Conservation (phyloP, 2,113 vertebrate genomes). For the Rhipidura dahli region DNA sequence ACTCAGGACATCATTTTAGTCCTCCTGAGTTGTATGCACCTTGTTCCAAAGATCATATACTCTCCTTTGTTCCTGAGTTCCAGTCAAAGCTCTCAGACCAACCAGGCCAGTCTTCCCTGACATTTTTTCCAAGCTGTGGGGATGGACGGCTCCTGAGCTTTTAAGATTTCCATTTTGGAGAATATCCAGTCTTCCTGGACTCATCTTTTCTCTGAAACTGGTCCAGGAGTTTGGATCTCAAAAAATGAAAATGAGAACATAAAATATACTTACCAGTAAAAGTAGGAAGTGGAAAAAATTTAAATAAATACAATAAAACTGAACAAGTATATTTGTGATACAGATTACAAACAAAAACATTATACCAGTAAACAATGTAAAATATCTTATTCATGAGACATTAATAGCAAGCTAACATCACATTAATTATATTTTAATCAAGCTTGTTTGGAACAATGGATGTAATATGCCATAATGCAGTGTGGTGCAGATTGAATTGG, state of each 20-base stretch:
- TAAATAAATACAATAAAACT: not conserved
- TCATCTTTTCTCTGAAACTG: not conserved
- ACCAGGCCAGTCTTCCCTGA: not conserved
- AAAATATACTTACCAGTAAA: not conserved
- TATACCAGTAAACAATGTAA: not conserved
- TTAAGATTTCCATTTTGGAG: not conserved
- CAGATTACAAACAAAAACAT: not conserved
- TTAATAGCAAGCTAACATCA: not conserved
- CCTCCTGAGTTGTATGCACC: not conserved
- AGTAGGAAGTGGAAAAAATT: not conserved
- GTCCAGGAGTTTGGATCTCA: not conserved
- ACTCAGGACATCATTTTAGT: no score
- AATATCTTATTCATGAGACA: not conserved
- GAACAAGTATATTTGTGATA: not conserved
- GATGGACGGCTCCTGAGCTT: not conserved
- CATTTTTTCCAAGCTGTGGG: not conserved
- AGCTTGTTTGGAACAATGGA: not conserved
- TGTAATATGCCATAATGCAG: not conserved
- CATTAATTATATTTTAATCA: not conserved
- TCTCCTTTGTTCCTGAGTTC: not conserved
- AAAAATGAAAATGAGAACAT: not conserved
- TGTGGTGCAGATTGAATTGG: not conserved
- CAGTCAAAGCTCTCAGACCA: not conserved
- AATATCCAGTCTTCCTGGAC: not conserved
- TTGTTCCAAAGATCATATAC: not conserved